These are phyloP conservation scores for Plecotus auritus DNA, from an alignment of 2,113 vertebrate species.

Conservation along the genomic window DNA sequence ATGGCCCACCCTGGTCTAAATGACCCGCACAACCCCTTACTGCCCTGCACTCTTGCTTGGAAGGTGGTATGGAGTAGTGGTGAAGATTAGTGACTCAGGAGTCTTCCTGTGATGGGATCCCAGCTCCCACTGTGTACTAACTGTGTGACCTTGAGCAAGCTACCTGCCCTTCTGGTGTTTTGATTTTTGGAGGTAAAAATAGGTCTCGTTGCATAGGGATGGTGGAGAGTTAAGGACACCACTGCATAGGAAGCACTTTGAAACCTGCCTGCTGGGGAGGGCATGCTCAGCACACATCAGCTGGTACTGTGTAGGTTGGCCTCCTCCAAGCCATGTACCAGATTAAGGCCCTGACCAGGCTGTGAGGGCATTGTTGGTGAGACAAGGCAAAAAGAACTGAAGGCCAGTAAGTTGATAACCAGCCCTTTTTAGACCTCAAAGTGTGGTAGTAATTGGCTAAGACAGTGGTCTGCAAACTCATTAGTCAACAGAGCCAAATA, in stretches of 20 bases:
- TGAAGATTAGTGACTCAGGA: background rate
- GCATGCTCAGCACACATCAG: fast-evolving
- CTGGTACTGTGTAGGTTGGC: fast-evolving
- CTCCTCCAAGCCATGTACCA: background rate
- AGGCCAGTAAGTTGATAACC: background rate
- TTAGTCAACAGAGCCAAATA: too few relatives aligned
- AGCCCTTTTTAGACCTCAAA: background rate
- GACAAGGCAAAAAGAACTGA: background rate
- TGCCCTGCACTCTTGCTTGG: background rate
- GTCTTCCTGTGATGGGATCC: background rate
- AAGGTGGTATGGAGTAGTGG: fast-evolving
- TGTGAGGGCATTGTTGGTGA: background rate
- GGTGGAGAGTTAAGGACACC: background rate
- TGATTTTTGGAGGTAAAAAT: background rate
- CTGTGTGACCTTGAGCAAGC: background rate
- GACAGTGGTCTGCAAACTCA: too few relatives aligned
- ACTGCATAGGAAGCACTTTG: background rate
- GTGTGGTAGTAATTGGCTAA: background rate
- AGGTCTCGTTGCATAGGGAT: background rate
- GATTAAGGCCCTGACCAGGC: background rate
- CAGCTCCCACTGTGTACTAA: background rate
- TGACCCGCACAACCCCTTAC: fast-evolving
- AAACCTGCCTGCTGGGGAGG: background rate
- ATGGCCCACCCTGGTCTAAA: background rate
- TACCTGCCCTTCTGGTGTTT: background rate